A percentile compares a stretch with the other conserved stretches of the same genome.
These are phyloP conservation scores for Trialeurodes vaporariorum DNA, from an alignment of 1,140 invertebrate species.

Conservation along the genomic window DNA sequence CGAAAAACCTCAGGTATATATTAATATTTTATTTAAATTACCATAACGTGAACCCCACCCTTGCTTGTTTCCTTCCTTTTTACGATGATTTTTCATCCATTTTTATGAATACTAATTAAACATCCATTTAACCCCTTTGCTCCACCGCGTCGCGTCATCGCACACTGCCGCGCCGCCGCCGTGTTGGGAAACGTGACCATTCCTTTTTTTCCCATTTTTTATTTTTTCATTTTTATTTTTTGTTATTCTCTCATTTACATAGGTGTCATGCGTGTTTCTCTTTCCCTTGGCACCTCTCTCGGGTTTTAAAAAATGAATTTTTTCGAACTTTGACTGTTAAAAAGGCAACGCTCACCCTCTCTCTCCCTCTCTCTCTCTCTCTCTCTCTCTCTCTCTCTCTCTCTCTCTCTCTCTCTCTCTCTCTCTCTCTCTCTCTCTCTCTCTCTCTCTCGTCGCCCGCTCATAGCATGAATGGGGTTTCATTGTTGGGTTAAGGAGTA, in stretches of 20 bases:
- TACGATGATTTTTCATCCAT: background rate
- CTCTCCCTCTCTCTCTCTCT: background rate
- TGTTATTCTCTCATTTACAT: background rate
- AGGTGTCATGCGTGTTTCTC: background rate
- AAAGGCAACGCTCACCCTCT: background rate
- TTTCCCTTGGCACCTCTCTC: too few relatives aligned
- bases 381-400: background rate
- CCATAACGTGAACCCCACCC: background rate
- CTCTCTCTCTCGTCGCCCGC: background rate
- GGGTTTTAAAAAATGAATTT: conserved; percentile 1
- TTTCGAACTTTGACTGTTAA: background rate
- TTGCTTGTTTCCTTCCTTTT: background rate
- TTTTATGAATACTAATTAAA: background rate
- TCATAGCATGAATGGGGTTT: too few relatives aligned
- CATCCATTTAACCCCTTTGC: background rate
- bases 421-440: background rate
- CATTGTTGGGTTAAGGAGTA: too few relatives aligned
- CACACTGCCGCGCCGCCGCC: too few relatives aligned
- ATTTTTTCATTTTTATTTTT: background rate
- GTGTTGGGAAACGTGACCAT: background rate
- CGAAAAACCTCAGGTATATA: background rate
- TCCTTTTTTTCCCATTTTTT: background rate
- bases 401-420: background rate
- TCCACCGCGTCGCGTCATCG: too few relatives aligned
- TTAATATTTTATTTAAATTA: background rate